A percentile compares a stretch with the other conserved stretches of the same genome.
Evolutionary conservation across 1,140 invertebrate species (phyloP).

Genomic region (Heliconius himera): DNA sequence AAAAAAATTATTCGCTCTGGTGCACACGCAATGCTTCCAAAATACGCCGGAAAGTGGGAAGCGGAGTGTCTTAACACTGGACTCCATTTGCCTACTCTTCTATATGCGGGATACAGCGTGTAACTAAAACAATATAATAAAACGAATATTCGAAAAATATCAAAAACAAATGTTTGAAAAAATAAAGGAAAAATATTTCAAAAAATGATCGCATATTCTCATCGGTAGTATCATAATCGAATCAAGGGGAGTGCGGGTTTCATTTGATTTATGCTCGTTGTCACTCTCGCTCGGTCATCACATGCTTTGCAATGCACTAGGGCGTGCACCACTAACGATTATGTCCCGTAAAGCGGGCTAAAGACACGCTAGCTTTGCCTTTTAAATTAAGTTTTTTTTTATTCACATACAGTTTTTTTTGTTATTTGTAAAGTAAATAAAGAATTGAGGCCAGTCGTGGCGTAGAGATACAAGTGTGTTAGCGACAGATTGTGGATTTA

Average conservation of each 20-base stretch:
- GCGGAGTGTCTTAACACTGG: too few species aligned
- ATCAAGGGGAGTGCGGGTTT: slow-evolving; percentile 13
- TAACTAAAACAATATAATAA: too few species aligned
- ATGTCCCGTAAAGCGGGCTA: neutral
- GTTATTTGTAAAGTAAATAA: neutral
- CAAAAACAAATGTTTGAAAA: too few species aligned
- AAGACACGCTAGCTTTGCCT: neutral
- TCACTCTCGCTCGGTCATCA: slow-evolving; percentile 21
- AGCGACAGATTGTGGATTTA: too few species aligned
- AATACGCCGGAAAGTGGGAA: too few species aligned
- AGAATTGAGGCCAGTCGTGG: too few species aligned
- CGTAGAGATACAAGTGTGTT: too few species aligned
- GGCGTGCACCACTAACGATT: slow-evolving; percentile 34
- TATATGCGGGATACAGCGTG: too few species aligned
- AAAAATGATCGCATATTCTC: neutral
- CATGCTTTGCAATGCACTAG: slow-evolving; percentile 20
- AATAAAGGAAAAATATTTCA: neutral
- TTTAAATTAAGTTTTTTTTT: neutral
- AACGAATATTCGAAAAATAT: too few species aligned
- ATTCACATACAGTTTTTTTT: neutral
- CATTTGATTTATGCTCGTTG: slow-evolving; percentile 33
- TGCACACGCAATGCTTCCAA: too few species aligned
- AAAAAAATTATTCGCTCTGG: too few species aligned
- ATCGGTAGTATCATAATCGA: slow-evolving; percentile 18
- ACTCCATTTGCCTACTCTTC: too few species aligned